Percentiles rank a stretch among this genome's conserved stretches.
phyloP scores from a whole-genome alignment of 2,113 vertebrate genomes.

The Corythaeola cristata region DNA sequence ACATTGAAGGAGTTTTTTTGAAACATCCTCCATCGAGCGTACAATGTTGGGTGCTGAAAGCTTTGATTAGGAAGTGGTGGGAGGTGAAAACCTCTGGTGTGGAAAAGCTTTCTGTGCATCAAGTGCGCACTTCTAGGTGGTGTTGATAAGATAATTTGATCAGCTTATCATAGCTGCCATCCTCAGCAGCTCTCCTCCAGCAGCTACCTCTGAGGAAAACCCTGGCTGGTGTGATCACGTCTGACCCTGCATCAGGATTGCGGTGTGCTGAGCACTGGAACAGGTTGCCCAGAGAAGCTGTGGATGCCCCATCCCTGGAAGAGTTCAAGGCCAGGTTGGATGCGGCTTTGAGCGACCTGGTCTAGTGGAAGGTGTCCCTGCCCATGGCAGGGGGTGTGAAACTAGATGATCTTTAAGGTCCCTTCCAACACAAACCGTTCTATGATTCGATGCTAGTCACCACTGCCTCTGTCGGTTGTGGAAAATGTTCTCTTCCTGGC shows the following conservation, averaged over 20 bases:
- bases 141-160: not conserved
- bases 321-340: no score
- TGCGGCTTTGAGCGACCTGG: no score
- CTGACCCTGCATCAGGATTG: not conserved
- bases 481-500: not conserved
- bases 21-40: no score
- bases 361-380: no score
- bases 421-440: no score
- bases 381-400: no score
- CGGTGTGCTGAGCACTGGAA: no score
- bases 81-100: not conserved
- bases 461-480: rapidly evolving
- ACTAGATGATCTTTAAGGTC: no score
- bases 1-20: no score
- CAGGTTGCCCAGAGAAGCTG: no score
- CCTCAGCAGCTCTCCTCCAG: not conserved
- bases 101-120: not conserved
- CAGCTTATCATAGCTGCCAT: not conserved
- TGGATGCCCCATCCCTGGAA: no score
- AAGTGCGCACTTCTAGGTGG: not conserved
- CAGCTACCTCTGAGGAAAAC: not conserved
- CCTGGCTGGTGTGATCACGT: not conserved
- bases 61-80: not conserved
- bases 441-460: not conserved
- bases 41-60: not conserved